A percentile compares a stretch with the other conserved stretches of the same genome.
Conservation (phyloP, 2,113 vertebrate species). For the Panthera leo region DNA sequence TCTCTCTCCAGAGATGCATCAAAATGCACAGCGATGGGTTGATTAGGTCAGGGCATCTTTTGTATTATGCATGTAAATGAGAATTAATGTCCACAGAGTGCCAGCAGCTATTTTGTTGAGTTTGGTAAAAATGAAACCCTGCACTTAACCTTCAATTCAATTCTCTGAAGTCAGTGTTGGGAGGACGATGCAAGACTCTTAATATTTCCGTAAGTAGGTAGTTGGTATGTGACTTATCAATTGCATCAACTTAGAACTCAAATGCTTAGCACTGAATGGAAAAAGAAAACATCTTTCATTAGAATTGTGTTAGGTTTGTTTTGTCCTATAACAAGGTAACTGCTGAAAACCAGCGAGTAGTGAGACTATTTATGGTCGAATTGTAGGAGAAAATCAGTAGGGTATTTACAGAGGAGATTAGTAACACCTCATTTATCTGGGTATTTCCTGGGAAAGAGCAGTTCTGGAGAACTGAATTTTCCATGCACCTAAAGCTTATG, state of each 20-base stretch:
- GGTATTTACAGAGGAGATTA: constrained; percentile 48
- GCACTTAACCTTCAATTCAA: neutral
- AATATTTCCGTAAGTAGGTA: neutral
- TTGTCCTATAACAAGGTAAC: constrained; percentile 1
- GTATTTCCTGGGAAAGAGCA: constrained; percentile 24
- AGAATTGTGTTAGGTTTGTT: constrained; percentile 10
- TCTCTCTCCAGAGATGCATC: neutral
- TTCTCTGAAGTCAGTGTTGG: neutral
- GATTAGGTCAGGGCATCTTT: constrained; percentile 30
- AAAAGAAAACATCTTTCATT: constrained; percentile 25
- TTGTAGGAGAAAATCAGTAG: constrained; percentile 6
- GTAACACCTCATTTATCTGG: constrained; percentile 40
- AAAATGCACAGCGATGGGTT: neutral
- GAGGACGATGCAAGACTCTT: neutral
- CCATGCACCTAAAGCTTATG: neutral
- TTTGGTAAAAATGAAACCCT: constrained; percentile 49
- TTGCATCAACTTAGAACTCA: neutral
- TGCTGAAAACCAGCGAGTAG: constrained; percentile 12
- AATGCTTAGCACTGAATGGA: neutral
- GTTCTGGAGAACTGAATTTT: constrained; percentile 21
- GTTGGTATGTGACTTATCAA: neutral
- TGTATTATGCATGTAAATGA: constrained; percentile 36
- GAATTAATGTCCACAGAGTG: constrained; percentile 24
- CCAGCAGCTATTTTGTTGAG: constrained; percentile 32
- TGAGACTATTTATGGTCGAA: neutral